These are phyloP conservation scores for Baryphthengus martii DNA, from an alignment of 2,113 vertebrate genomes.

Conservation along the genomic window DNA sequence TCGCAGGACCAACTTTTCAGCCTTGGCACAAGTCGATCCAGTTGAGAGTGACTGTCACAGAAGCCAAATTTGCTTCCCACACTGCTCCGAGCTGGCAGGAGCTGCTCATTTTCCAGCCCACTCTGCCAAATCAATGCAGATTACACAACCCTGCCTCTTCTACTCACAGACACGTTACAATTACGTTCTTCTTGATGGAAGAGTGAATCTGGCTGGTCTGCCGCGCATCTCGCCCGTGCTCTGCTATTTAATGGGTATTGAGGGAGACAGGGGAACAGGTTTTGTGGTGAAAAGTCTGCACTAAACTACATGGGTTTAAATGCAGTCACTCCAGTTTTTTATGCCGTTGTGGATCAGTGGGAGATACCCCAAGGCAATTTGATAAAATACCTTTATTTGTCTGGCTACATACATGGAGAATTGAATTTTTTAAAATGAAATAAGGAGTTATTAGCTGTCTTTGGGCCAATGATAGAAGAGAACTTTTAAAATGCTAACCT, in stretches of 20 bases:
- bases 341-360: not conserved
- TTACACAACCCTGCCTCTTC: constrained; percentile 47
- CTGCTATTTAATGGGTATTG: not conserved
- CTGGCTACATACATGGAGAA: not conserved
- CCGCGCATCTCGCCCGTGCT: not conserved
- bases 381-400: not conserved
- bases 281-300: not conserved
- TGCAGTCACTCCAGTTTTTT: not conserved
- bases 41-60: constrained; percentile 3
- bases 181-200: constrained; percentile 34
- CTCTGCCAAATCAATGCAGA: constrained; percentile 59
- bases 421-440: not conserved
- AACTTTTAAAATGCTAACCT: not conserved
- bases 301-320: not conserved
- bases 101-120: constrained; percentile 42
- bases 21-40: not conserved
- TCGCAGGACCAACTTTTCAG: not conserved
- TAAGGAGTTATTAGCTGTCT: not conserved
- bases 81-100: constrained; percentile 35
- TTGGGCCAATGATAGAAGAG: not conserved
- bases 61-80: constrained; percentile 42
- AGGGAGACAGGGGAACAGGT: not conserved
- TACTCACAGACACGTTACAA: constrained; percentile 9
- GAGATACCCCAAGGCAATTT: not conserved
- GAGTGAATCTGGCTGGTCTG: constrained; percentile 29